A percentile compares a stretch with the other conserved stretches of the same genome.
phyloP scores from a whole-genome alignment of 2,888 invertebrate species.

The Linnaemya tessellans region DNA sequence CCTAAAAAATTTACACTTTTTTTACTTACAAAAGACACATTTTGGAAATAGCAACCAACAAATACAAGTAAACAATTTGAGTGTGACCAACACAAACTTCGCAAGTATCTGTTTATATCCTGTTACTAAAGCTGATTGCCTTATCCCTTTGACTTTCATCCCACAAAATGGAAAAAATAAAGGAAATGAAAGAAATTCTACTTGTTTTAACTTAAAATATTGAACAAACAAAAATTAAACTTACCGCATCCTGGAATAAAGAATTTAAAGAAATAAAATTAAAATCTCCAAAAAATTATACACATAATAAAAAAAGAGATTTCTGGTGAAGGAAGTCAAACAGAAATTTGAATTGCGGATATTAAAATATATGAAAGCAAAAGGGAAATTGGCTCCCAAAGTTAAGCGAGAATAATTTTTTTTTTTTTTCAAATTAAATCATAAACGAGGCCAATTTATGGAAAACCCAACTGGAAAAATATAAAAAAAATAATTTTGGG shows the following conservation, averaged over 20 bases:
- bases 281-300: conserved; percentile 76
- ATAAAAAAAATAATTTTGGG: conserved; percentile 50
- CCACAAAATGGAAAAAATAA: background rate
- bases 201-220: conserved; percentile 26
- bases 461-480: conserved; percentile 46
- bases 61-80: too few species aligned
- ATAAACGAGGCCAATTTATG: conserved; percentile 49
- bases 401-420: conserved; percentile 21
- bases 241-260: conserved; percentile 84
- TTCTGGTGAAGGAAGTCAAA: background rate
- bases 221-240: conserved; percentile 74
- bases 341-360: conserved; percentile 23
- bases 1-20: too few species aligned
- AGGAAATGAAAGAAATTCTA: conserved; percentile 4
- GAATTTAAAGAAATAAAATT: conserved; percentile 79
- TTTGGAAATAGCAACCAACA: too few species aligned
- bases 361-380: background rate
- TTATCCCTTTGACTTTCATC: conserved; percentile 4
- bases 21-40: too few species aligned
- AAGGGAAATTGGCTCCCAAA: conserved; percentile 1
- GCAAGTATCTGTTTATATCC: background rate
- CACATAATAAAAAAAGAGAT: conserved; percentile 58
- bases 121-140: background rate
- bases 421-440: background rate
- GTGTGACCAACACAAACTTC: background rate